phyloP scores from a whole-genome alignment of 2,113 vertebrate species.

The Bos javanicus region DNA sequence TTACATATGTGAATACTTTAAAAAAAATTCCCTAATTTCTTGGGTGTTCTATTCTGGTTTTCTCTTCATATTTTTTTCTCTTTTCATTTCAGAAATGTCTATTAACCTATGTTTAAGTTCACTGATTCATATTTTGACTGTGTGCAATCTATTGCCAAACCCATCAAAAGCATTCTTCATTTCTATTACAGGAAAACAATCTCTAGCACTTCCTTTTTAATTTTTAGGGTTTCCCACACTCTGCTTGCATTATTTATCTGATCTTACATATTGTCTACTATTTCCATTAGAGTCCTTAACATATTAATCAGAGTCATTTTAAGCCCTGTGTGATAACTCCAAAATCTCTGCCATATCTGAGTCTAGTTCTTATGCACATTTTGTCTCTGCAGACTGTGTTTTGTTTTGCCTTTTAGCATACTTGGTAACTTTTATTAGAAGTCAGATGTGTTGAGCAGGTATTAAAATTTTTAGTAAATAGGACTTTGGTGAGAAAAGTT shows the following conservation, averaged over 20 bases:
- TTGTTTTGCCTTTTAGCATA: not conserved
- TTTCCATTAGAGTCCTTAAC: not conserved
- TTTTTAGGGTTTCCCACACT: not conserved
- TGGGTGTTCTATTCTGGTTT: not conserved
- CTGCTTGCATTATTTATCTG: not conserved
- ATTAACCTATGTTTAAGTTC: not conserved
- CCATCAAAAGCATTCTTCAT: not conserved
- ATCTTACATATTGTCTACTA: not conserved
- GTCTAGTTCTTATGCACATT: not conserved
- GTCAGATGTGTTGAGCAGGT: not conserved
- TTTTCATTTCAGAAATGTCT: not conserved
- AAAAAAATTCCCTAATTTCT: not conserved
- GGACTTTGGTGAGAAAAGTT: not conserved
- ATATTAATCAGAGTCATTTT: not conserved
- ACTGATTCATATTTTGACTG: not conserved
- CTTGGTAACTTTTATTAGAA: not conserved
- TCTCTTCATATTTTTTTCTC: not conserved
- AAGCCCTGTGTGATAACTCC: not conserved
- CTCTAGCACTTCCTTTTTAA: not conserved
- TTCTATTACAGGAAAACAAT: not conserved
- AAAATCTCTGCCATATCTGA: not conserved
- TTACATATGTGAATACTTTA: not conserved
- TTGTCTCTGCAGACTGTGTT: not conserved
- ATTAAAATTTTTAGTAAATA: not conserved
- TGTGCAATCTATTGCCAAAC: not conserved